Conservation (phyloP, 2,888 invertebrate species). For the Cancer borealis region DNA sequence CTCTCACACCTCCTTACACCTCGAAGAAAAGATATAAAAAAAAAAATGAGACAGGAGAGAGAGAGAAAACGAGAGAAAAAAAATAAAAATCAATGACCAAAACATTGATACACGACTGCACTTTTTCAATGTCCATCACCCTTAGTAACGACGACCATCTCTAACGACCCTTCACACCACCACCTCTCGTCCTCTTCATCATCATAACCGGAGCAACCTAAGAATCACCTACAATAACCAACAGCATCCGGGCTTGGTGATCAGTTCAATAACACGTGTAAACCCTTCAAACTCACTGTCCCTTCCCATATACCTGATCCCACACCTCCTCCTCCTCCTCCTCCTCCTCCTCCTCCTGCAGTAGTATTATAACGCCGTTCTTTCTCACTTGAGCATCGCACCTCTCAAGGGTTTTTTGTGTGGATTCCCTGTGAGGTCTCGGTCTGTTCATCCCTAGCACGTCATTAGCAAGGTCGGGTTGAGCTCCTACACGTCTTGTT, state of each 20-base stretch:
- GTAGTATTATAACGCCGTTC: not conserved
- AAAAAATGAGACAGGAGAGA: not conserved
- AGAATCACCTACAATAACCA: not conserved
- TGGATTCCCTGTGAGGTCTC: not conserved
- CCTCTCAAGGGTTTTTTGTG: not conserved
- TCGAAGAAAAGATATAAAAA: not conserved
- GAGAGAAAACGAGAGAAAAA: not conserved
- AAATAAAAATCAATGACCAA: slow-evolving; percentile 2
- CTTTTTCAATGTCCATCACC: slow-evolving; percentile 2
- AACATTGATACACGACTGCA: slow-evolving; percentile 3
- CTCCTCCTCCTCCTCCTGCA: not conserved
- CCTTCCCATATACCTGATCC: not conserved
- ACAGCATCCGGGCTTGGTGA: not conserved
- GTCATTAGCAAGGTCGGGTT: not conserved
- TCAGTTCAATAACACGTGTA: not conserved
- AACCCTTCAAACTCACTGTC: not conserved
- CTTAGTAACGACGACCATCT: not conserved
- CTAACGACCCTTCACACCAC: not conserved
- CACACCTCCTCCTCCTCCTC: not conserved
- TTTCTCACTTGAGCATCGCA: slow-evolving; percentile 9
- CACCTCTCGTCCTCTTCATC: not conserved
- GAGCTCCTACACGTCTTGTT: not conserved
- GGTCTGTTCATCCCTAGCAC: not conserved
- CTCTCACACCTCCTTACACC: not conserved
- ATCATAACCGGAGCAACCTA: not conserved